Base-by-base conservation (phyloP, 2,797 vertebrate genomes). In the Erpetoichthys calabaricus region DNA sequence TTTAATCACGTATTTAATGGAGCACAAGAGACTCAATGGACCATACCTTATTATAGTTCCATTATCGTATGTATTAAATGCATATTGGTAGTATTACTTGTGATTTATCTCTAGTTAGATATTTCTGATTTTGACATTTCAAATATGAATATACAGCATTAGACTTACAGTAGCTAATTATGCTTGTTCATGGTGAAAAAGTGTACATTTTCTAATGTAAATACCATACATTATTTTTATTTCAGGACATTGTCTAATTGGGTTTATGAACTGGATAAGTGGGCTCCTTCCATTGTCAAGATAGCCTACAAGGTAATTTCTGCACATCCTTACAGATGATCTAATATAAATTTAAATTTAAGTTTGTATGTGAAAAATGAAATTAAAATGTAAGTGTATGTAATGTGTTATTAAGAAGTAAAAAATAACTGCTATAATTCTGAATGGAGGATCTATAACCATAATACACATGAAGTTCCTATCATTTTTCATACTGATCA, bases 1-100 rank as follows among this genome's bases (percentile, higher is more conserved):
- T n/a, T 92, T 97, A 55, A 94, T 98, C 76, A 97, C 94, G 54
- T 97, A 98, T 65, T 80, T 98, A 78, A 98, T 97, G 94, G 94
- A 98, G 62, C 67, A 85, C 84, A 98, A 98, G 80, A 86, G 93
- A 67, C 86, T 97, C 73, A 98, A 98, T 45, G 94, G 94, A 1
- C 94, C 94, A 46, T 98, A 87, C 75, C 88, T 98, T 76, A 98
- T 97, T 84, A 98, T 98, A 57, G 94, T 97, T 59, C 94, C 94
- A 2, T 90, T 98, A 65, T 98, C 93, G 94, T 98, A 77, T 91
- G 94, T 92, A 70, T 51, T 10, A 42, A 46, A 69, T 61, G 59
- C 44, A 1, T 45, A 52, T 3, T 55, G 62, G 5, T 5, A 3
- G 2, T 51, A 51, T n/a, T 3, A 51, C 41, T 51, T 51, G 8